phyloP scores from a whole-genome alignment of 1,140 invertebrate species.

The Neodiprion virginianus region DNA sequence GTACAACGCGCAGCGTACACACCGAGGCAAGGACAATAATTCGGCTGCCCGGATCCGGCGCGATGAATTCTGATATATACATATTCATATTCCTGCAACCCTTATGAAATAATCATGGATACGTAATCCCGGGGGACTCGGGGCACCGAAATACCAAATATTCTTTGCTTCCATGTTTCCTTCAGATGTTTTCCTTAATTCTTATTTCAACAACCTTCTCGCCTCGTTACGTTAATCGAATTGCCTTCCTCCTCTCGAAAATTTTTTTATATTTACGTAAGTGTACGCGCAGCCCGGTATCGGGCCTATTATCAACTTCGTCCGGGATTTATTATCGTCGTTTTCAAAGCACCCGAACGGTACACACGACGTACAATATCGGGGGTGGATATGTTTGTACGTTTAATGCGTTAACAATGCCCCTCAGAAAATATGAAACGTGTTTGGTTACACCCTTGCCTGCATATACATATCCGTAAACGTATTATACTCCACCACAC shows the following conservation, averaged over 20 bases:
- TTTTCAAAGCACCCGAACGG: too few species aligned
- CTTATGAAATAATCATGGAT: conserved; percentile 60
- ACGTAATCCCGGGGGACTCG: conserved; percentile 49
- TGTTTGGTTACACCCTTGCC: conserved; percentile 1
- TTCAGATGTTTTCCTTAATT: too few species aligned
- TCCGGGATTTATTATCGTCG: too few species aligned
- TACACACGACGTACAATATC: too few species aligned
- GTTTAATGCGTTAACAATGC: conserved; percentile 7
- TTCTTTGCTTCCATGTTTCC: conserved; percentile 18
- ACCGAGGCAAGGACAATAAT: too few species aligned
- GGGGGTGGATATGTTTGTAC: neutral
- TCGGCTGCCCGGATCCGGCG: conserved; percentile 9
- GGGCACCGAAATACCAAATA: conserved; percentile 29
- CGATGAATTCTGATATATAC: conserved; percentile 59
- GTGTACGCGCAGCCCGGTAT: neutral
- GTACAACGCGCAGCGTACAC: too few species aligned
- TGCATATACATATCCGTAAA: too few species aligned
- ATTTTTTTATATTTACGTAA: neutral
- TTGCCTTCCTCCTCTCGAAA: neutral
- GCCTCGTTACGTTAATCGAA: neutral
- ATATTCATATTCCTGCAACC: conserved; percentile 50
- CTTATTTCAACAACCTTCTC: neutral
- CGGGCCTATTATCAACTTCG: too few species aligned
- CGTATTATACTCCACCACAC: too few species aligned
- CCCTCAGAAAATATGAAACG: conserved; percentile 3